These are phyloP conservation scores for Hirtodrosophila trivittata DNA, from an alignment of 2,888 invertebrate species.

Conservation along the genomic window DNA sequence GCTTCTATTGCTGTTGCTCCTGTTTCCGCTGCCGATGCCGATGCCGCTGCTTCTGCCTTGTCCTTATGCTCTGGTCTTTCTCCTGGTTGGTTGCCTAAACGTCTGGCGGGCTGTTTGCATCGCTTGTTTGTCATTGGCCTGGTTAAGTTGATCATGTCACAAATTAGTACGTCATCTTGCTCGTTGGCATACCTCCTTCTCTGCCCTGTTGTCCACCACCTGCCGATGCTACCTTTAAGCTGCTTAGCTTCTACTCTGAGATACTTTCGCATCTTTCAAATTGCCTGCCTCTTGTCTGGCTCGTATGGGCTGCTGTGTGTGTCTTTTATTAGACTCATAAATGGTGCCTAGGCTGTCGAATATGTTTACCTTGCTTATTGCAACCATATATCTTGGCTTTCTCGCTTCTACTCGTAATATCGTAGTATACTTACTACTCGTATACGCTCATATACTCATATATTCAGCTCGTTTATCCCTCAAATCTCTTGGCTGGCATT, in stretches of 20 bases:
- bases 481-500: conserved; percentile 29
- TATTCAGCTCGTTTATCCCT: conserved; percentile 8
- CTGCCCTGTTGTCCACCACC: conserved; percentile 3
- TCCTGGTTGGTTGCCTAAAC: conserved; percentile 14
- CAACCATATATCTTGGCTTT: conserved; percentile 23
- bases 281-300: conserved; percentile 14
- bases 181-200: conserved; percentile 27
- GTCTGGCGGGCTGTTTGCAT: conserved; percentile 23
- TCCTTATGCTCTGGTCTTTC: not conserved
- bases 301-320: too few species aligned
- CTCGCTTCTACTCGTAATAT: not conserved
- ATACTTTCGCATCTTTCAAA: conserved; percentile 19
- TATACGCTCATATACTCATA: not conserved
- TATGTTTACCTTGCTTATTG: conserved; percentile 51
- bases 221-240: conserved; percentile 15
- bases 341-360: conserved; percentile 31
- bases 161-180: conserved; percentile 73
- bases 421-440: not conserved
- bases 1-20: not conserved
- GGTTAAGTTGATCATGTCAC: conserved; percentile 73
- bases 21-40: conserved; percentile 1
- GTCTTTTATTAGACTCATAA: conserved; percentile 44
- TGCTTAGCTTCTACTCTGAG: conserved; percentile 22
- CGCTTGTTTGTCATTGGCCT: conserved; percentile 55
- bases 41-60: not conserved